Base-by-base conservation (phyloP, 2,888 invertebrate species). In the Pandemis cinnamomeana region DNA sequence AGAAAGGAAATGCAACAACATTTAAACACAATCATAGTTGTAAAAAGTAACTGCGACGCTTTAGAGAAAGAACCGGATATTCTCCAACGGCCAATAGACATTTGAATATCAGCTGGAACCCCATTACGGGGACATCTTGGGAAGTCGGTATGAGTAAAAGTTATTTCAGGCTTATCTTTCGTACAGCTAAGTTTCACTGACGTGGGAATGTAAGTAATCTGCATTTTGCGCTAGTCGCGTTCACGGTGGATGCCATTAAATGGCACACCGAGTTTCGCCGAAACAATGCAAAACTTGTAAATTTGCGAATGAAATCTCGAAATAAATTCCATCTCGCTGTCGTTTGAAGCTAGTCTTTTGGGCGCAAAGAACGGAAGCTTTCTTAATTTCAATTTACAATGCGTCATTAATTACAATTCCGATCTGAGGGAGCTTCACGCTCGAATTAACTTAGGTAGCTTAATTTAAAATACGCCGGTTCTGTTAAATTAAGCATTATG, bases 21-120 rank as follows among this genome's bases (percentile, higher is more conserved):
- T 74, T 74, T 74, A 71, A 71, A 75, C 78, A 78, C 78, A 78
- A 78, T 80, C 72, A 67, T 71, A 79, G 79, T 70, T 78, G 79
- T 83, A 81, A 84, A 84, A 83, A 81, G 78, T 77, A 83, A 84
- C 79, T 81, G 78, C 74, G 41, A 72, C 75, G 76, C 74, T 77
- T 77, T 68, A 62, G 74, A 77, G 76, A 77, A 77, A 77, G 78
- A 77, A 78, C 71, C 75, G 79, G 76, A 81, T 80, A 74, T 74
- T 61, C 80, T 80, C 79, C 68, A 80, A 81, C 80, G 80, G 79
- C 78, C 80, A 80, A 81, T 83, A 79, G 72, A 81, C 78, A 77
- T 80, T 78, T 72, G 70, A 76, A 76, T 76, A 71, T 74, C 74
- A 71, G 71, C 76, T 66, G 68, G 41, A 74, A 64, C 74, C 71